A percentile compares a stretch with the other conserved stretches of the same genome.
These are phyloP conservation scores for Palloptera scutellata DNA, from an alignment of 2,888 invertebrate species.

Conservation along the genomic window DNA sequence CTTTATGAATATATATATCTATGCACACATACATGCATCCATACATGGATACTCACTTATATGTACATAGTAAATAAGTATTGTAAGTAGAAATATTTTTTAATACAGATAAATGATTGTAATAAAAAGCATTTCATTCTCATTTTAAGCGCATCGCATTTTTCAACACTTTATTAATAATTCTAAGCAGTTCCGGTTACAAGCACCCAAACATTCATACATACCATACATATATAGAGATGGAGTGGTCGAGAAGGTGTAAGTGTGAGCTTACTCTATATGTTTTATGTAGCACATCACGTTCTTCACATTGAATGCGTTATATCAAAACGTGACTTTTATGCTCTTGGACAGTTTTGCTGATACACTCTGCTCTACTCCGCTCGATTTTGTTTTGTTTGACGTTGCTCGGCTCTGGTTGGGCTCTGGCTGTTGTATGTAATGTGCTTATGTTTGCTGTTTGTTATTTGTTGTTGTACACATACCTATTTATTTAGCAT, in stretches of 20 bases:
- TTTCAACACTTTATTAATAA: slow-evolving; percentile 17
- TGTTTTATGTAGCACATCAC: slow-evolving; percentile 38
- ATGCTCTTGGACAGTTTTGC: slow-evolving; percentile 30
- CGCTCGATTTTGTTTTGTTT: no score
- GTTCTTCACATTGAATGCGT: slow-evolving; percentile 48
- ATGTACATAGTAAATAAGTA: no score
- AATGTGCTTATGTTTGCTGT: no score
- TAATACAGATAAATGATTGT: slow-evolving; percentile 25
- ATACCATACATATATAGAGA: background rate
- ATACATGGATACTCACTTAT: no score
- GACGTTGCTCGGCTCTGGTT: no score
- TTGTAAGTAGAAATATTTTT: background rate
- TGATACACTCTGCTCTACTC: no score
- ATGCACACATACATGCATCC: background rate
- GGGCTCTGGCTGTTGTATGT: no score
- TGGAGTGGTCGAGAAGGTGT: background rate
- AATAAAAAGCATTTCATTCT: background rate
- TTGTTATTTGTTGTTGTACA: no score
- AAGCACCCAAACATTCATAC: background rate
- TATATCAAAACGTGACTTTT: slow-evolving; percentile 47
- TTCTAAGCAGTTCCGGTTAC: slow-evolving; percentile 9
- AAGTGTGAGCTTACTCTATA: background rate
- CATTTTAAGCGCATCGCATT: background rate
- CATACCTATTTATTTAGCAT: no score
- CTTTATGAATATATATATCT: no score